These are phyloP conservation scores for Eulemur albifrons DNA, from an alignment of 2,797 vertebrate species.

Conservation along the genomic window DNA sequence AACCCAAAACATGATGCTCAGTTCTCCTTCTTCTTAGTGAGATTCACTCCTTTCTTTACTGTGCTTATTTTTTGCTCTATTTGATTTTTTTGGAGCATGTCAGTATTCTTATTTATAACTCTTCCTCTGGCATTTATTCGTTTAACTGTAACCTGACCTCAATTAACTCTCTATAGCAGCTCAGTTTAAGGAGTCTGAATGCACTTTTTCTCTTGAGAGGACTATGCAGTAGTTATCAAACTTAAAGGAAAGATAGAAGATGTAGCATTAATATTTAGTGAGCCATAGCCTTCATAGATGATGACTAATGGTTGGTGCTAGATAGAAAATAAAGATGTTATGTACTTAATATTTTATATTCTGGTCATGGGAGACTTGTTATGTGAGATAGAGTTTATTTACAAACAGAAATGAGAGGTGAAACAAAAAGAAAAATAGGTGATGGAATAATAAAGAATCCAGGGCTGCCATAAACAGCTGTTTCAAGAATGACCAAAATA, in stretches of 20 bases:
- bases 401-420: not conserved
- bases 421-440: not conserved
- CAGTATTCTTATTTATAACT: not conserved
- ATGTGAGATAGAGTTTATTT: not conserved
- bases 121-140: not conserved
- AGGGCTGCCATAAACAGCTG: not conserved
- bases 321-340: not conserved
- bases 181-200: not conserved
- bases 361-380: not conserved
- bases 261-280: not conserved
- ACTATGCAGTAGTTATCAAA: not conserved
- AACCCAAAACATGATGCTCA: not conserved
- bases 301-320: not conserved
- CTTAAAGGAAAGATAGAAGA: not conserved
- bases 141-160: not conserved
- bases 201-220: not conserved
- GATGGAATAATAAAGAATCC: not conserved
- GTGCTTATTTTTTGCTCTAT: not conserved
- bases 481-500: not conserved
- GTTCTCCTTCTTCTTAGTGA: not conserved
- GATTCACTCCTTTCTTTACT: not conserved
- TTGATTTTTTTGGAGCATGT: not conserved
- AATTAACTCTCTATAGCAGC: not conserved
- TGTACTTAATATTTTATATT: constrained; percentile 28
- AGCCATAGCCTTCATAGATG: not conserved